Base-by-base conservation (phyloP, 2,888 invertebrate genomes). In the Melanchra persicariae region DNA sequence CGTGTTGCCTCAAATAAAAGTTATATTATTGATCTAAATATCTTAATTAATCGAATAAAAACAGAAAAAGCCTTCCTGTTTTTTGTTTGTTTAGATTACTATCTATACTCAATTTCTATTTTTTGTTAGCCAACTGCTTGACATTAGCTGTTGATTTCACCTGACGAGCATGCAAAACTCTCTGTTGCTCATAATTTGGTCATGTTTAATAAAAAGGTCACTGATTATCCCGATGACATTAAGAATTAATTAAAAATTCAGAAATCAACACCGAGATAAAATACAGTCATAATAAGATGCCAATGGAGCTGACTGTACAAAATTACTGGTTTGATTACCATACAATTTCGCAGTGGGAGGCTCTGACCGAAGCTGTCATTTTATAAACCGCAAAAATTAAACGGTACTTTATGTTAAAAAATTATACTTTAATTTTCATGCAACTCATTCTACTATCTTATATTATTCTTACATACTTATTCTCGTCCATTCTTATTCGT, bases 321-420 rank as follows among this genome's bases (percentile, higher is more conserved):
- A 67, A 68, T 51, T 37, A 55, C 74, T 74, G 7, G 26, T 4
- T 40, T 54, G 54, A 47, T 71, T 54, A 45, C 26, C 37, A 49
- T 61, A 43, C 24, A 61, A 61, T 61, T 58, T 57, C 24, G 17
- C 22, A 55, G 24, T 34, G 30, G 49, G 49, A n/a, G n/a, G 40
- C 3, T 30, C 17, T 17, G 40, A 24, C 34, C 17, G 47, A 30
- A 68, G 26, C 58, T 58, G 69, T 58, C 26, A 70, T 55, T 37
- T n/a, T 7, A 37, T 8, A 37, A 49, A 26, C 2, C 12, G 34
- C 60, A 22, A 70, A 19, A 49, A 57, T 43, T 19, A 52, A 19
- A 8, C 17, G n/a, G 19, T 24, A 22, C 17, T 55, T 19, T 30
- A 47, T 40, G 12, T 43, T 47, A 5, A 43, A 61, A 17, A 45